Evolutionary conservation across 2,888 invertebrate species (phyloP), one percentile per base, ranked within the genome.

Genomic region (Serrognathus titanus): DNA sequence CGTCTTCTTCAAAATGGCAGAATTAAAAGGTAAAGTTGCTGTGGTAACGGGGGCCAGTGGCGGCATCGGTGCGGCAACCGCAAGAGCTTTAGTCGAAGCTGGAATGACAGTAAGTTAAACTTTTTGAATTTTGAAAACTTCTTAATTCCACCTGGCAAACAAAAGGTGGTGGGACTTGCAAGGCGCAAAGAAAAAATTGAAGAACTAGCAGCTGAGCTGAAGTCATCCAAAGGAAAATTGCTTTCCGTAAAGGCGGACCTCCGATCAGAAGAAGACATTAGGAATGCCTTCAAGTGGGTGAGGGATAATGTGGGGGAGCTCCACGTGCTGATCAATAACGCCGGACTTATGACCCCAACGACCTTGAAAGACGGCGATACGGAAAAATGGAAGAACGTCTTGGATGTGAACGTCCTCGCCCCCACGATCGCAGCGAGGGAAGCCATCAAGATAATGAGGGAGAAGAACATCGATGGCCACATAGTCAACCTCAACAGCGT

Each of bases 401-500:
- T 58, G 7, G 57, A 58, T 13, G 47, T 47, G 10, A 58, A 58
- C 11, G 31, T 58, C 12, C 46, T 40, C 8, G 45, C 46, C 13
- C 11, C 13, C 9, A 40, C 41, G 1, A 10, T 58, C 9, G 49
- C 46, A 12, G 12, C 46, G 1, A 49, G 48, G 7, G 53, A 49
- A 41, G 53, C 53, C 2, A 48, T 58, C 3, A 20, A 36, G 35
- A 53, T 50, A 13, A 58, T 58, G 57, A 11, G 41, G 40, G 11
- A 39, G 10, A 24, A 53, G 7, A 38, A 11, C 16, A 53, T 57
- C 11, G 41, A 12, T 1, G 57, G 57, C 5, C 48, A 50, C 36
- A 53, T 58, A 8, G 51, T 58, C 11, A 54, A 54, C 41, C 50
- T 57, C 2, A 53, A 53, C 36, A 57, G 57, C 39, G 11, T 53